These are phyloP conservation scores for Leptodactylus fallax DNA, from an alignment of 2,797 vertebrate species.

Conservation along the genomic window DNA sequence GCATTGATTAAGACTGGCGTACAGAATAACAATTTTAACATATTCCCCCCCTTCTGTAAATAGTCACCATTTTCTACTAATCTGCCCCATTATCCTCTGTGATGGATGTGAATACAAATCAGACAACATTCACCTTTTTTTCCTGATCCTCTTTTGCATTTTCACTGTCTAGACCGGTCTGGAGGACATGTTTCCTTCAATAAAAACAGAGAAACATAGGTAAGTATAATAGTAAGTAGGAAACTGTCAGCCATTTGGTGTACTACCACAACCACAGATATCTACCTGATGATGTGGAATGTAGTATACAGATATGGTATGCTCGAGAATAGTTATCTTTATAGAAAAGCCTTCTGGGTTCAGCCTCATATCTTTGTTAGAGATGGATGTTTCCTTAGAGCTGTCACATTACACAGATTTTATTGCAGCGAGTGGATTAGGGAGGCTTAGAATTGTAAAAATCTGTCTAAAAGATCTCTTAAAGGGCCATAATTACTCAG, in stretches of 20 bases:
- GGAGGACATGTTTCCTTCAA: not conserved
- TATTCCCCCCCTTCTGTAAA: no score
- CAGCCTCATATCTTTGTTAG: conserved; percentile 11
- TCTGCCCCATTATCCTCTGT: no score
- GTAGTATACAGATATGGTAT: not conserved
- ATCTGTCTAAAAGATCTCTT: conserved; percentile 48
- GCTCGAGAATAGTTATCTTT: not conserved
- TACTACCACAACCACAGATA: not conserved
- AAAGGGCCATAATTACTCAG: conserved; percentile 43
- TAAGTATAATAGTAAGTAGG: not conserved
- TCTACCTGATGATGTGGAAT: not conserved
- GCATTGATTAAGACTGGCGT: no score
- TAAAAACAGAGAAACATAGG: not conserved
- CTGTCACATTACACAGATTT: conserved; percentile 45
- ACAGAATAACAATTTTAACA: no score
- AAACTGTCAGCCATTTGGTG: not conserved
- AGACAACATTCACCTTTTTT: conserved; percentile 25
- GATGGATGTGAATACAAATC: not conserved
- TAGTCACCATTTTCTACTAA: no score
- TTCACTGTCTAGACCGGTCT: conserved; percentile 29
- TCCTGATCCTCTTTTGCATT: not conserved
- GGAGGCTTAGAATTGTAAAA: conserved; percentile 41
- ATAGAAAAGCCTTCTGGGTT: not conserved
- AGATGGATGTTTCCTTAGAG: conserved; percentile 30
- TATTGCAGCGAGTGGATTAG: conserved; percentile 25